phyloP scores from a whole-genome alignment of 2,888 invertebrate genomes.

The Thera obeliscata region DNA sequence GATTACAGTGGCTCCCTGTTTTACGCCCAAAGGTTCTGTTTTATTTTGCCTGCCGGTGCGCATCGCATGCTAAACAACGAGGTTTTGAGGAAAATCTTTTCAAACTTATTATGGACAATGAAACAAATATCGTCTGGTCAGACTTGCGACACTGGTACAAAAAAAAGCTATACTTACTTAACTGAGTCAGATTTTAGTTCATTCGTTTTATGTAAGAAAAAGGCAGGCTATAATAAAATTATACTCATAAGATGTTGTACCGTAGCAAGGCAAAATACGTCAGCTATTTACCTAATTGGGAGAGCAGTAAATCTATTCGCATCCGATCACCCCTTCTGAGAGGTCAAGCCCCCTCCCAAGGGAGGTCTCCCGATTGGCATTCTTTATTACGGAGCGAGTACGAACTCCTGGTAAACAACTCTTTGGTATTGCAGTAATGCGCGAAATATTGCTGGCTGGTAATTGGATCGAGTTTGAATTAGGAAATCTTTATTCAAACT shows the following conservation, averaged over 20 bases:
- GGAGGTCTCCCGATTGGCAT: constrained; percentile 62
- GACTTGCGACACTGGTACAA: neutral
- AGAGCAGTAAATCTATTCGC: constrained; percentile 59
- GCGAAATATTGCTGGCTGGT: constrained; percentile 57
- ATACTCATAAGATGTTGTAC: constrained; percentile 10
- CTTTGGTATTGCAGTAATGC: constrained; percentile 64
- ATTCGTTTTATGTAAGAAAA: no score
- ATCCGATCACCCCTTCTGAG: constrained; percentile 64
- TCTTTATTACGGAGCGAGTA: constrained; percentile 64
- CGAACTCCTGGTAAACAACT: constrained; percentile 57
- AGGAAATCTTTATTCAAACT: constrained; percentile 26
- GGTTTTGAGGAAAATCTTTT: constrained; percentile 34
- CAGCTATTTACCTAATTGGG: constrained; percentile 64
- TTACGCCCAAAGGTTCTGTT: constrained; percentile 77
- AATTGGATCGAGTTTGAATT: constrained; percentile 37
- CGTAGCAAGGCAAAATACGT: constrained; percentile 42
- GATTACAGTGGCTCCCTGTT: constrained; percentile 76
- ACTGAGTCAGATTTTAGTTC: no score
- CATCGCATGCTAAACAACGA: constrained; percentile 58
- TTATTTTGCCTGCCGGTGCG: constrained; percentile 62
- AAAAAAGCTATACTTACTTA: neutral
- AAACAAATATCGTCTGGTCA: constrained; percentile 18
- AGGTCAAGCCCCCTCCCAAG: constrained; percentile 63
- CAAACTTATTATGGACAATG: constrained; percentile 24
- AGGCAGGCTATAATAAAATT: neutral